Conservation (phyloP, 2,113 vertebrate genomes). For the Cinclus mexicanus region DNA sequence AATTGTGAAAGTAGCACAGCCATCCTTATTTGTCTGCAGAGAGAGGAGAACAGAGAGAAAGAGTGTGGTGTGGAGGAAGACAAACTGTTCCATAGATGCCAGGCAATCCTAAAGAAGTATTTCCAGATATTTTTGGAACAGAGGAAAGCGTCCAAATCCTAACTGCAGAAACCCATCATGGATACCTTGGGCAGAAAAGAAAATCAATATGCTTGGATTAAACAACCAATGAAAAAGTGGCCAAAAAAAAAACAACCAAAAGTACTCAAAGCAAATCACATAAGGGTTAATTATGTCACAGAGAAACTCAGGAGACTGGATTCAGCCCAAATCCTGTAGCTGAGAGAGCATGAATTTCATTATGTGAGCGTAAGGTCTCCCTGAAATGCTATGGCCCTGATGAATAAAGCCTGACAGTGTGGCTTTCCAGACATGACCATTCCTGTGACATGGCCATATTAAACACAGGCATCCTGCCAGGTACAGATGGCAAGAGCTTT, state of each 20-base stretch:
- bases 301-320: not conserved
- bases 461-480: not conserved
- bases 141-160: not conserved
- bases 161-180: not conserved
- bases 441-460: not conserved
- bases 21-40: slow-evolving; percentile 53
- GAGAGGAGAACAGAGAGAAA: not conserved
- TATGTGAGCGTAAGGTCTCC: not conserved
- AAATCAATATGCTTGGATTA: not conserved
- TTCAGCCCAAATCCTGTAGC: not conserved
- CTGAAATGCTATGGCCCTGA: not conserved
- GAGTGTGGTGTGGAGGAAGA: not conserved
- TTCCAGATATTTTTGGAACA: not conserved
- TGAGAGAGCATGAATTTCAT: not conserved
- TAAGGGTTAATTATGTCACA: not conserved
- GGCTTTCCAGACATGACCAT: not conserved
- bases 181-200: not conserved
- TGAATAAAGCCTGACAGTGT: not conserved
- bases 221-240: not conserved
- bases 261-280: not conserved
- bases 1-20: slow-evolving; percentile 42
- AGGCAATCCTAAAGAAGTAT: not conserved
- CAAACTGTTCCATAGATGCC: not conserved
- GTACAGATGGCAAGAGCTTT: not conserved
- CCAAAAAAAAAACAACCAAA: not conserved